Evolutionary conservation across 2,888 invertebrate species (phyloP).

Genomic region (Anarsia innoxiella): DNA sequence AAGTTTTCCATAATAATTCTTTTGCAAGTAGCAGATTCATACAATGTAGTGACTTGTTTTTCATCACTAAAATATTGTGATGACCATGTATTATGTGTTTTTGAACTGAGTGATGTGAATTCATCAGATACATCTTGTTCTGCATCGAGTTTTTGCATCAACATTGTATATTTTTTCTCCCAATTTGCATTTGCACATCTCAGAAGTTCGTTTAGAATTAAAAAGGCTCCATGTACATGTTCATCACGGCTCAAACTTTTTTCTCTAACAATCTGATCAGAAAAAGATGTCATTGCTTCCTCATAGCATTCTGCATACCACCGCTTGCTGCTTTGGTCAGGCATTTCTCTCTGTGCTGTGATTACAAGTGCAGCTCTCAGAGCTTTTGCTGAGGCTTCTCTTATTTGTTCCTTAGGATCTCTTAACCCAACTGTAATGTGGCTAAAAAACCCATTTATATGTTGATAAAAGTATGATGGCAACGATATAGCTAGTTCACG

Average conservation of each 20-base stretch:
- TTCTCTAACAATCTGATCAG: constrained; percentile 68
- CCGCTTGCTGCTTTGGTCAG: constrained; percentile 89
- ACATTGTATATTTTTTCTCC: constrained; percentile 85
- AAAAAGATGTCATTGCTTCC: constrained; percentile 87
- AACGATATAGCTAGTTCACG: constrained; percentile 96
- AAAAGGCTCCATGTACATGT: constrained; percentile 91
- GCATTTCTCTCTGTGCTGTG: constrained; percentile 94
- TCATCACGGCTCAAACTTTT: constrained; percentile 90
- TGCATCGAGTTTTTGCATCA: constrained; percentile 78
- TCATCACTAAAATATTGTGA: constrained; percentile 47
- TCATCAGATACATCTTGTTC: constrained; percentile 68
- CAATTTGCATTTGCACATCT: constrained; percentile 91
- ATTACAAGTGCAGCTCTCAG: constrained; percentile 94
- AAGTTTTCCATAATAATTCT: constrained; percentile 89
- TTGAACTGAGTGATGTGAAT: constrained; percentile 68
- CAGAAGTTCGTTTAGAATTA: constrained; percentile 95
- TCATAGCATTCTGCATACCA: constrained; percentile 96
- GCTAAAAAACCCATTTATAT: constrained; percentile 92
- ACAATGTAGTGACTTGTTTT: constrained; percentile 50
- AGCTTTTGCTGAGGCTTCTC: constrained; percentile 95
- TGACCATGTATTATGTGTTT: constrained; percentile 50
- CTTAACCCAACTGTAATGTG: constrained; percentile 92
- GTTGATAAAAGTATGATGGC: constrained; percentile 97
- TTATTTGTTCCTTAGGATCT: constrained; percentile 92
- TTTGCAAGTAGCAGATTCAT: constrained; percentile 91